Evolutionary conservation across 2,797 vertebrate species (phyloP), one percentile per base, ranked within the genome.

Genomic region (Smutsia gigantea): DNA sequence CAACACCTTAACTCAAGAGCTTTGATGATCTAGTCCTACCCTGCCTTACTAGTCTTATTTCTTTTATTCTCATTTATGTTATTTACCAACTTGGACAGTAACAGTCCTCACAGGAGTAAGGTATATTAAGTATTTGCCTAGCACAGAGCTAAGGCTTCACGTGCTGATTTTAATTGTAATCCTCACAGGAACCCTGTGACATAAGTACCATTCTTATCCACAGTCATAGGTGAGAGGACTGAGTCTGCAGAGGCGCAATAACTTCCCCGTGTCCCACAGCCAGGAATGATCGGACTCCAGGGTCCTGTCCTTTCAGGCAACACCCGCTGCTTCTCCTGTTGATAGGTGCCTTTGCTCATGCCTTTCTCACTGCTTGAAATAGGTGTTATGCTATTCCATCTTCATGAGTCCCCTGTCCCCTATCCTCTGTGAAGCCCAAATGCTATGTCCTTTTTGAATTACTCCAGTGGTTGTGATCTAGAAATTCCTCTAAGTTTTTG

Each of bases 1-100:
- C 77, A 87, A 59, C 12, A 57, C 6, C 18, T 86, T 71, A 72
- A 89, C 91, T 87, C 37, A 89, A 79, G 37, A 57, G 51, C 37
- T 95, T 84, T 46, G n/a, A 29, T 88, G 7, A 74, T 59, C 14
- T 37, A 49, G 3, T 66, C 25, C 64, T 86, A 63, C 77, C 18
- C 19, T 79, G 21, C 37, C 51, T 64, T 64, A 46, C 25, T 85
- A 29, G n/a, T 59, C 72, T 84, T 88, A 75, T 39, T 81, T 7
- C 6, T 10, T 93, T 88, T 81, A 72, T 72, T 78, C 42, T 84
- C 42, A 64, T 78, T 59, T 49, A 37, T 18, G 8, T 87, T 90
- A 68, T 19, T 92, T 79, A 61, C 59, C 29, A 74, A 46, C 19
- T 5, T 57, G 17, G 64, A 68, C 57, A 85, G 59, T 42, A 93